phyloP scores from a whole-genome alignment of 2,888 invertebrate species.

The Rhopalosiphum nymphaeae region DNA sequence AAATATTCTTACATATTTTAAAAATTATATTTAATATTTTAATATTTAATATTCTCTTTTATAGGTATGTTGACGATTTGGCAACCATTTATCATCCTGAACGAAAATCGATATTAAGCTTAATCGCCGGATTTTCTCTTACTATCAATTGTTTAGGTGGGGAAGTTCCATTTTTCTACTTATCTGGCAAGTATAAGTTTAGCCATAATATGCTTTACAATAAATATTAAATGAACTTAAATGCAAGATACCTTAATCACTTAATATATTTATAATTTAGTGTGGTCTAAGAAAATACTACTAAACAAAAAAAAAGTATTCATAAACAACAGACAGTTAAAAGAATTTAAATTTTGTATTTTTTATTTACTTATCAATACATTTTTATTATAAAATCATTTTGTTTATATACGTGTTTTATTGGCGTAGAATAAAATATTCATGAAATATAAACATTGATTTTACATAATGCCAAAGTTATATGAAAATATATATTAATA shows the following conservation, averaged over 20 bases:
- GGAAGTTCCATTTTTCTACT: conserved; percentile 58
- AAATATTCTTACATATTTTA: background rate
- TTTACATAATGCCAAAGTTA: too few relatives aligned
- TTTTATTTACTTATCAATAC: background rate
- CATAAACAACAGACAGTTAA: background rate
- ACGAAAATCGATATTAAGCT: conserved; percentile 75
- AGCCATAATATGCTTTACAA: background rate
- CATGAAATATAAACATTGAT: background rate
- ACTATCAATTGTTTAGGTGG: conserved; percentile 82
- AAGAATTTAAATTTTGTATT: background rate
- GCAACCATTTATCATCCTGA: conserved; percentile 69
- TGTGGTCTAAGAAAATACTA: background rate
- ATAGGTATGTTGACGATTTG: conserved; percentile 78
- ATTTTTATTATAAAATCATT: background rate
- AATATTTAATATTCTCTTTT: background rate
- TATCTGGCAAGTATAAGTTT: conserved; percentile 48
- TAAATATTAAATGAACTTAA: background rate
- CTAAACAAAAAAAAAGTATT: background rate
- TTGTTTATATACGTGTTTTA: background rate
- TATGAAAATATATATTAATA: too few relatives aligned
- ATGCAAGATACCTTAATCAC: background rate
- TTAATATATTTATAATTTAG: too few relatives aligned
- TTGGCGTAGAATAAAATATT: background rate
- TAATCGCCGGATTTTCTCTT: conserved; percentile 81
- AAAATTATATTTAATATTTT: too few relatives aligned